Base-by-base conservation (phyloP, 2,888 invertebrate species). In the Caenorhabditis virilis region DNA sequence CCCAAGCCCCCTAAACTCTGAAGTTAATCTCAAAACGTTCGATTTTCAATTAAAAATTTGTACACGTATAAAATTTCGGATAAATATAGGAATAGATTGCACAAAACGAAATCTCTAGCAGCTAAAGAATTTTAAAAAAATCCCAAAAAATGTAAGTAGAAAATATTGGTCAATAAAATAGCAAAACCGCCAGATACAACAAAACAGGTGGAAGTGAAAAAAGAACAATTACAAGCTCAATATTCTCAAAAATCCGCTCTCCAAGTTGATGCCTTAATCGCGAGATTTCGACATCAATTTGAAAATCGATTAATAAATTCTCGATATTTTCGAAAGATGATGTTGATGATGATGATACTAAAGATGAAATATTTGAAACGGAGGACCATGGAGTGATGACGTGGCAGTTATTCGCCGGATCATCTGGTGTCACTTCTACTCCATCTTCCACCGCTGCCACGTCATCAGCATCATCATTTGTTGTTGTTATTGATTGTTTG, bases 151-250 rank as follows among this genome's bases (percentile, higher is more conserved):
- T n/a, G n/a, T n/a, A n/a, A n/a, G n/a, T n/a, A n/a, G n/a, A n/a
- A n/a, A n/a, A n/a, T n/a, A n/a, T n/a, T n/a, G n/a, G n/a, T n/a
- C n/a, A n/a, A n/a, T n/a, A n/a, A n/a, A n/a, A n/a, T n/a, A n/a
- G n/a, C n/a, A 30, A 30, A 30, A 30, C 13, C 30, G 30, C 30
- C 23, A 63, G 45, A 49, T 57, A 63, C n/a, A 57, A 48, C 27
- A 63, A 35, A 50, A 63, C 49, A 6, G 57, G 57, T 26, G 63
- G 65, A 30, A 65, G 43, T 11, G 65, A 55, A 25, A 65, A 52
- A 11, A 60, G 52, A 26, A 46, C 27, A 48, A 65, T 55, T n/a
- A 65, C 65, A 22, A 65, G 36, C 45, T 55, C 48, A 43, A 25
- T 41, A 25, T 56, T 53, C n/a, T 41, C 46, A 13, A 53, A 63